Base-by-base conservation (phyloP, 2,888 invertebrate genomes). In the Mechanitis mazaeus region DNA sequence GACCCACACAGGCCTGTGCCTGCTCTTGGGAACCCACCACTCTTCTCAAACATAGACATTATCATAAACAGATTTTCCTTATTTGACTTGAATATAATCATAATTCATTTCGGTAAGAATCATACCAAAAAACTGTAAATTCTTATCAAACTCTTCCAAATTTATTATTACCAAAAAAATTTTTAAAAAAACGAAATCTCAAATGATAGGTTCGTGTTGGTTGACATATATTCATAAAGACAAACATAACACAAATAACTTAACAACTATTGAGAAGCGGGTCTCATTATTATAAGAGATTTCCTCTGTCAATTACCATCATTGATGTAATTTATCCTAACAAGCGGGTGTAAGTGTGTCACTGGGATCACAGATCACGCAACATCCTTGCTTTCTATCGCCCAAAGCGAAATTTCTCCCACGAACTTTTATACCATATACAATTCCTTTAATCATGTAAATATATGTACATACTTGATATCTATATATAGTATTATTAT, bases 381-480 rank as follows among this genome's bases (percentile, higher is more conserved):
- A 42, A 60, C 64, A 62, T 61, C 61, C 57, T 58, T 58, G 63
- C 61, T 59, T 64, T 61, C 61, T 59, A 64, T 61, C 56, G 56
- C 60, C 59, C 28, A 38, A 45, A 38, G 59, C 57, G 50, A 28
- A 55, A 38, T 62, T 65, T 65, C 63, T 62, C 58, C 58, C 58
- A 63, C 63, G 60, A 58, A 61, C 53, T 50, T 38, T 57, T 28
- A 47, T 7, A 45, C 54, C 31, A 12, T 55, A 20, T 38, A 50
- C 38, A 58, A 28, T 50, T 50, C 46, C 12, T 53, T 3, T 35
- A 58, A 53, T 33, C 54, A 31, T 33, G 9, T 42, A 4, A n/a
- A 11, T 20, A 5, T 38, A n/a, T 38, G 5, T 38, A 20, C 11
- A 3, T 55, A 55, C 7, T 45, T 45, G 46, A 59, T 59, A 45